Evolutionary conservation across 2,113 vertebrate species (phyloP).

Genomic region (Agelaius tricolor): DNA sequence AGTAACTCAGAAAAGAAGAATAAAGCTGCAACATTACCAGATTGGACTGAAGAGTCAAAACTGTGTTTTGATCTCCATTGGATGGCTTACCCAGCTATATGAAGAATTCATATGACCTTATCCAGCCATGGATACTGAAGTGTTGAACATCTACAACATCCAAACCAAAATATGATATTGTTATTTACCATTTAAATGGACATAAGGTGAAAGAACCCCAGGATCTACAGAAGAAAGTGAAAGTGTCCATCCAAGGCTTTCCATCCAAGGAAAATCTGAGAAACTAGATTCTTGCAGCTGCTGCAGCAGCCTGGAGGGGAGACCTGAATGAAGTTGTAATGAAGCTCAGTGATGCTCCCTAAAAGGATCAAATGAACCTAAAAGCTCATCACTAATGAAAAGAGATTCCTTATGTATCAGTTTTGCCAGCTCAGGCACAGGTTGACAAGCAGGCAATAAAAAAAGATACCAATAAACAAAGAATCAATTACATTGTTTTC

Average conservation of each 20-base stretch:
- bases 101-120: neutral
- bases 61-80: neutral
- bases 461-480: neutral
- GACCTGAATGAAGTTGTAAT: neutral
- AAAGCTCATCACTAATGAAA: neutral
- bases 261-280: neutral
- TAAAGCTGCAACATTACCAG: neutral
- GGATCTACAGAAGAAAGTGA: neutral
- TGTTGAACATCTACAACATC: neutral
- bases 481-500: neutral
- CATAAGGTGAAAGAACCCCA: neutral
- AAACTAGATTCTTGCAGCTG: neutral
- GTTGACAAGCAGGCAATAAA: neutral
- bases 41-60: neutral
- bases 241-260: neutral
- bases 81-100: neutral
- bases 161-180: neutral
- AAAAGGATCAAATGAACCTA: neutral
- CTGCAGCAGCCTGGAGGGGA: neutral
- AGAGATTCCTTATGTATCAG: neutral
- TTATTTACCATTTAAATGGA: neutral
- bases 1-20: slow-evolving; percentile 12
- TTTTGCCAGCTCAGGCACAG: neutral
- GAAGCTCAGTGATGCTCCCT: neutral
- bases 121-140: neutral